Evolutionary conservation across 2,797 vertebrate genomes (phyloP), one percentile per base, ranked within the genome.

Genomic region (Tiaroga cobitis): DNA sequence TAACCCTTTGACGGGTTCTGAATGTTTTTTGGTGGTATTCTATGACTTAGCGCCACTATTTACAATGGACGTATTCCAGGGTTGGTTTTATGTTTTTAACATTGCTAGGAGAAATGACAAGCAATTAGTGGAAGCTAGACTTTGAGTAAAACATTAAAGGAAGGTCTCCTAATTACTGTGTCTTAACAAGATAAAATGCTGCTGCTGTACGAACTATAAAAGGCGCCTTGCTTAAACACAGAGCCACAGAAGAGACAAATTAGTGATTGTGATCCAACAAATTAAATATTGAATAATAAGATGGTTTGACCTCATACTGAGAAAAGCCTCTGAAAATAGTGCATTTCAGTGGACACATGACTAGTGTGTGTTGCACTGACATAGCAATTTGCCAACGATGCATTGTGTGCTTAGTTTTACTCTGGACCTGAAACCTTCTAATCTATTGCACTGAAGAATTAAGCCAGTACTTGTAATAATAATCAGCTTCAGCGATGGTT

Each of bases 381-480:
- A 75, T 5, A 29, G 16, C 15, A 43, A 49, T 6, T 78, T 9
- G n/a, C 5, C 13, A 8, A 41, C 26, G 4, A 18, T 79, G 77
- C 49, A 75, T 2, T 77, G 15, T 4, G 15, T n/a, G 2, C 32
- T 59, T 68, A 68, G 41, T 51, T 63, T 68, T 51, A 49, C 19
- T 81, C 5, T 56, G 54, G 16, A 51, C 9, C 32, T 11, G 15
- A 51, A 39, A 54, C 46, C 34, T 56, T 81, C 13, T 80, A 3
- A 54, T 37, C 37, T 37, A 11, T 69, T 18, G 7, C 79, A 18
- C 43, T n/a, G 46, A 69, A 73, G 4, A 73, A 73, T 26, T 32
- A 72, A 32, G 6, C n/a, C 37, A 43, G 18, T 61, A n/a, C 54
- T 82, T 61, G 41, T 41, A 65, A 72, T 74, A 82, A 73, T 73